These are phyloP conservation scores for Pecten maximus DNA, from an alignment of 2,888 invertebrate species.

Conservation along the genomic window DNA sequence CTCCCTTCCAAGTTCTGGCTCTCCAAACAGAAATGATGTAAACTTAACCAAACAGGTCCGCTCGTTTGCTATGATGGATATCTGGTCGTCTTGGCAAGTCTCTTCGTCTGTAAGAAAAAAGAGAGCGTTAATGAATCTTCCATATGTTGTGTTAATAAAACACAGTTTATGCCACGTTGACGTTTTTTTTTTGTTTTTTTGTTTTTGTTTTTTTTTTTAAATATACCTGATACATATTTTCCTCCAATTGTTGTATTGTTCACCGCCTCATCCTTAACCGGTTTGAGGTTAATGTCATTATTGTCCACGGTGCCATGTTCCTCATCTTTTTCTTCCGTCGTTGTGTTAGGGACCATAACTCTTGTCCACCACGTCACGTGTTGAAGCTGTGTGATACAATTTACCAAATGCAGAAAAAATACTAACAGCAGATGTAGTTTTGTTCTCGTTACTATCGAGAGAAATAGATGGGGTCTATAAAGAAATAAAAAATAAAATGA, in stretches of 20 bases:
- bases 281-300: neutral
- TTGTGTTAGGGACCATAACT: neutral
- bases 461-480: too few relatives aligned
- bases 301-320: neutral
- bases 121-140: neutral
- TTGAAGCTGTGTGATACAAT: neutral
- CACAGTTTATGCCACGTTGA: too few relatives aligned
- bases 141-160: too few relatives aligned
- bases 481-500: too few relatives aligned
- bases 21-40: neutral
- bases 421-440: too few relatives aligned
- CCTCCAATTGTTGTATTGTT: neutral
- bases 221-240: neutral
- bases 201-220: too few relatives aligned
- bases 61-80: neutral
- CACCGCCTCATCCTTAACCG: neutral
- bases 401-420: too few relatives aligned
- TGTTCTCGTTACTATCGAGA: too few relatives aligned
- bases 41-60: neutral
- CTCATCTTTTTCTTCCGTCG: neutral
- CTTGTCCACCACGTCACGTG: slow-evolving; percentile 8
- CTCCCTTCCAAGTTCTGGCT: neutral
- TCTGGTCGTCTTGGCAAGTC: neutral
- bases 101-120: neutral
- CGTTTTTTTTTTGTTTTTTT: too few relatives aligned